Conservation (phyloP, 2,113 vertebrate species). For the Meles meles region DNA sequence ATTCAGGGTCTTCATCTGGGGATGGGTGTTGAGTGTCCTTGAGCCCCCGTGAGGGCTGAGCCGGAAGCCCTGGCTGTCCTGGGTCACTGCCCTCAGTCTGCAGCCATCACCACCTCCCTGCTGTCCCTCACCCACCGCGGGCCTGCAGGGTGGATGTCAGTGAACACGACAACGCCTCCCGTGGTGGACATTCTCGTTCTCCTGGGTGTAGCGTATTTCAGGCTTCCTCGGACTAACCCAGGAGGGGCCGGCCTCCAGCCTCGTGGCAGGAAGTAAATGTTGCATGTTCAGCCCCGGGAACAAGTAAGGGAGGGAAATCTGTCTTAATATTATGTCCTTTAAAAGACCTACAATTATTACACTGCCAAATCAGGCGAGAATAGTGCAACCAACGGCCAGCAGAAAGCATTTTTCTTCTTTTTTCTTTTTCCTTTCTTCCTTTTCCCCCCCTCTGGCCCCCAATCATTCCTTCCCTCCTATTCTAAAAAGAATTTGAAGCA, state of each 20-base stretch:
- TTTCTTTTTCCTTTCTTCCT: background rate
- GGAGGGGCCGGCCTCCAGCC: background rate
- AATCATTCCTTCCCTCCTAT: background rate
- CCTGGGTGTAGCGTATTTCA: accelerated
- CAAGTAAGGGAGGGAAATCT: background rate
- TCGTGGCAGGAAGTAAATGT: background rate
- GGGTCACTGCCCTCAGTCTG: background rate
- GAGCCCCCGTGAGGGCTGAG: background rate
- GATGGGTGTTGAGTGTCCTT: background rate
- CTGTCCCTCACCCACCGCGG: accelerated
- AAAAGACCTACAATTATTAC: background rate
- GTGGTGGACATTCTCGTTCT: background rate
- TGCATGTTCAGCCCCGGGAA: background rate
- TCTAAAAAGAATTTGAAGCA: background rate
- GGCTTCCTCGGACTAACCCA: background rate
- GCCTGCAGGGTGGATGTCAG: background rate
- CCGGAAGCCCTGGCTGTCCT: background rate
- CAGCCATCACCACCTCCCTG: accelerated
- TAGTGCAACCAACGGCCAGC: background rate
- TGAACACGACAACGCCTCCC: accelerated
- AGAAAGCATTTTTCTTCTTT: background rate
- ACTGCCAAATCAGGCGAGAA: background rate
- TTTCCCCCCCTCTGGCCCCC: background rate
- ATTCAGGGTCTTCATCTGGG: background rate
- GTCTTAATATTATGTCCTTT: background rate